These are phyloP conservation scores for Eupleurogrammus muticus DNA, from an alignment of 2,797 vertebrate species.

Conservation along the genomic window DNA sequence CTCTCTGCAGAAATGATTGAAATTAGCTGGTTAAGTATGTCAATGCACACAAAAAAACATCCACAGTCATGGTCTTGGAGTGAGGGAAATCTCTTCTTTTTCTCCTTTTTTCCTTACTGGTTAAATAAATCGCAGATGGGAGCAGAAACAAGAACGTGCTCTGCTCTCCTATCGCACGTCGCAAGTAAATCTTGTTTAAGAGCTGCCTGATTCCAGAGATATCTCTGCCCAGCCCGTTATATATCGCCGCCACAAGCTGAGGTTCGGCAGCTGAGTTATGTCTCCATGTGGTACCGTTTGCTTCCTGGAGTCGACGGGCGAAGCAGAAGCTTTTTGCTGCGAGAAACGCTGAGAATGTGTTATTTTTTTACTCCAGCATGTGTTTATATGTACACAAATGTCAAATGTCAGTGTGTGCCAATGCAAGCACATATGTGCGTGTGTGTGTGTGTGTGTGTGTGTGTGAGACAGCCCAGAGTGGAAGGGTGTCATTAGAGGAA, in stretches of 20 bases:
- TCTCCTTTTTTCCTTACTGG: slow-evolving; percentile 8
- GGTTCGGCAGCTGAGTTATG: not conserved
- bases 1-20: not conserved
- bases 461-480: slow-evolving; percentile 25
- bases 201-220: not conserved
- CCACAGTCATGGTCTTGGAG: too few species aligned
- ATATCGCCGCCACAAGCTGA: slow-evolving; percentile 3
- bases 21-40: not conserved
- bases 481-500: slow-evolving; percentile 66
- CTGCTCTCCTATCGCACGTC: slow-evolving; percentile 7
- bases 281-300: not conserved
- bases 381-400: slow-evolving; percentile 15
- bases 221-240: not conserved
- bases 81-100: not conserved
- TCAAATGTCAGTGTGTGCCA: slow-evolving; percentile 43
- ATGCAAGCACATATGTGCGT: slow-evolving; percentile 67
- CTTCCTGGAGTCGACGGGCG: not conserved
- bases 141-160: not conserved
- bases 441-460: slow-evolving; percentile 31
- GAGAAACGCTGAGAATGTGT: not conserved
- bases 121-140: slow-evolving; percentile 16
- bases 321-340: not conserved
- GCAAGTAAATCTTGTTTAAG: slow-evolving; percentile 8
- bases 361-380: slow-evolving; percentile 6
- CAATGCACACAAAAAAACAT: not conserved